Evolutionary conservation across 2,797 vertebrate species (phyloP), one percentile per base, ranked within the genome.

Genomic region (Ispidina lecontei): DNA sequence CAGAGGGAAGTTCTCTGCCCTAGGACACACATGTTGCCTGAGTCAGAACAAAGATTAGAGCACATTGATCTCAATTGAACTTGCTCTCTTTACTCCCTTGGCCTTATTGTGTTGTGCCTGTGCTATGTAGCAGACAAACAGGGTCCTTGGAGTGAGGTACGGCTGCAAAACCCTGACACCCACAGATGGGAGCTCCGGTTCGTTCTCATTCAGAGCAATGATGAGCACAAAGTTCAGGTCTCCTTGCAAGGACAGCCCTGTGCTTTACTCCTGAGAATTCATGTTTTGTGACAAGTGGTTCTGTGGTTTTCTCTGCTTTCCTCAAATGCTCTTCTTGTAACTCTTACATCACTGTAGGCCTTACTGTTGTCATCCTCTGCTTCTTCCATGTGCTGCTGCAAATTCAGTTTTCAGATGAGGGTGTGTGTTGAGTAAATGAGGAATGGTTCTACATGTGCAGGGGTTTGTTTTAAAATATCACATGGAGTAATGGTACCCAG

Each of bases 121-220:
- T 20, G 31, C n/a, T 28, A 2, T 0, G 1, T 3, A 54, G 51
- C 26, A 10, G 35, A 7, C 1, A 0, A 33, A 4, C 18, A 16
- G 43, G n/a, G 33, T 58, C 72, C 87, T 69, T n/a, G 63, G 16
- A 28, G 65, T 1, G 43, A 44, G 47, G 73, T 4, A 19, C 62
- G 23, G 10, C 1, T 64, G 47, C 73, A 70, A 74, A 52, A 21
- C 49, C 25, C 59, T 9, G 10, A 54, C 14, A 12, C 14, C 25
- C 18, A 7, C 51, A 29, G 25, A 4, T 4, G 18, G 35, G 46
- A 72, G 21, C 52, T 52, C 8, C 20, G 14, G 44, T 25, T 70
- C 7, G 0, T 21, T 46, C n/a, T n/a, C 25, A 11, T 19, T 39
- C 51, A 31, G 39, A 41, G 31, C 1, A 12, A 17, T 12, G 59